Base-by-base conservation (phyloP, 2,888 invertebrate genomes). In the Euproctis similis region DNA sequence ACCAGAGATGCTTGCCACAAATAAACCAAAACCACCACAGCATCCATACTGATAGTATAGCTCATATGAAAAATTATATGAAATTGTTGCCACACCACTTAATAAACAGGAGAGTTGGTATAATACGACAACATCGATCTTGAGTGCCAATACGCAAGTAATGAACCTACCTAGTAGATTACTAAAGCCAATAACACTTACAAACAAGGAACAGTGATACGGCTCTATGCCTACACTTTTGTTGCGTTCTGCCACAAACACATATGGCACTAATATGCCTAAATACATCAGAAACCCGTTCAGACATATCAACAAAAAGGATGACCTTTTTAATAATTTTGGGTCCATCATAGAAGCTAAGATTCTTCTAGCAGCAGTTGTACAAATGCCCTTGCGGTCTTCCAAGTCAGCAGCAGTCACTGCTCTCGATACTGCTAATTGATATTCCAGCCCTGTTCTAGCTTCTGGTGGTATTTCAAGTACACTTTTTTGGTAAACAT, bases 291-390 rank as follows among this genome's bases (percentile, higher is more conserved):
- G 9, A 34, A 34, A 34, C 9, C 24, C 21, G n/a, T 18, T 16
- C 12, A 8, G 6, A 24, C 26, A 34, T 22, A 34, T 12, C 16
- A 62, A 38, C 34, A 67, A 28, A 49, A 78, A 82, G n/a, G 82
- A 78, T 28, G 24, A 30, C 41, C 53, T 70, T 45, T 48, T 63
- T 20, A 84, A 55, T 32, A 84, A 46, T 24, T 42, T 64, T 1
- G 74, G 71, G 38, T 81, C 77, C 68, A 82, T 60, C 82, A 84
- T 84, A 4, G 82, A 78, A 8, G 74, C 80, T 18, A 84, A 52
- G 34, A 80, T 63, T 46, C 82, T 67, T 56, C 81, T 63, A 8
- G 57, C 64, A 12, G 82, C 76, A 17, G 69, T 76, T 8, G 80
- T 78, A 34, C 66, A 81, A 8, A 82, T 49, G 13, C 81, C 81